These are phyloP conservation scores for Pipa parva DNA, from an alignment of 2,113 vertebrate species.

Conservation along the genomic window DNA sequence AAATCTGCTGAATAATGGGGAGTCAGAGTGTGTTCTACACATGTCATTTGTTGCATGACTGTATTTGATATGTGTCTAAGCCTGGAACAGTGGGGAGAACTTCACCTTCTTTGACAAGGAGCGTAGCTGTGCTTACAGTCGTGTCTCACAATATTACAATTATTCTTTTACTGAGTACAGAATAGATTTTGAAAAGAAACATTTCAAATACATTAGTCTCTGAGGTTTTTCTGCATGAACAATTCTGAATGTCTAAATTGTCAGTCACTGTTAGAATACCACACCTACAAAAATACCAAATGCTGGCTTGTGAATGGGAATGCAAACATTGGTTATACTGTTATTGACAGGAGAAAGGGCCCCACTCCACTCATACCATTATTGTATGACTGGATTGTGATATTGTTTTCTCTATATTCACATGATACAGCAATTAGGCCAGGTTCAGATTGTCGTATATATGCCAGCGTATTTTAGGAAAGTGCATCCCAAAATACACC, in stretches of 20 bases:
- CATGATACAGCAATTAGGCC: no score
- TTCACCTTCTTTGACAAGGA: not conserved
- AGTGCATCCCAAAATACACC: no score
- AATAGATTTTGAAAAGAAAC: conserved; percentile 17
- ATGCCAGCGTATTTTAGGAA: no score
- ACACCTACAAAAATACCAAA: not conserved
- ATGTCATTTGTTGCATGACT: conserved; percentile 31
- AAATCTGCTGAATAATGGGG: conserved; percentile 31
- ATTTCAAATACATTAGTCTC: conserved; percentile 10
- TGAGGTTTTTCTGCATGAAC: conserved; percentile 3
- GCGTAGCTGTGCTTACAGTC: conserved; percentile 12
- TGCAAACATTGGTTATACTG: no score
- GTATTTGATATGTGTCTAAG: conserved; percentile 32
- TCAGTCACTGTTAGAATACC: not conserved
- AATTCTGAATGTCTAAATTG: not conserved
- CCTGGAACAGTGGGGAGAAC: conserved; percentile 27
- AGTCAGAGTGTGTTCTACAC: conserved; percentile 7
- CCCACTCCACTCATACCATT: no score
- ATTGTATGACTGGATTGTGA: no score
- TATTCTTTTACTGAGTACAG: not conserved
- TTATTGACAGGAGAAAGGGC: no score
- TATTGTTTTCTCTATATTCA: no score
- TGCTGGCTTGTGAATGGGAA: no score
- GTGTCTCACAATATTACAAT: conserved; percentile 11
- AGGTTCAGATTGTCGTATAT: no score